Percentiles rank a stretch among this genome's conserved stretches.
phyloP scores from a whole-genome alignment of 2,113 vertebrate genomes.

The Tetraodon nigroviridis region DNA sequence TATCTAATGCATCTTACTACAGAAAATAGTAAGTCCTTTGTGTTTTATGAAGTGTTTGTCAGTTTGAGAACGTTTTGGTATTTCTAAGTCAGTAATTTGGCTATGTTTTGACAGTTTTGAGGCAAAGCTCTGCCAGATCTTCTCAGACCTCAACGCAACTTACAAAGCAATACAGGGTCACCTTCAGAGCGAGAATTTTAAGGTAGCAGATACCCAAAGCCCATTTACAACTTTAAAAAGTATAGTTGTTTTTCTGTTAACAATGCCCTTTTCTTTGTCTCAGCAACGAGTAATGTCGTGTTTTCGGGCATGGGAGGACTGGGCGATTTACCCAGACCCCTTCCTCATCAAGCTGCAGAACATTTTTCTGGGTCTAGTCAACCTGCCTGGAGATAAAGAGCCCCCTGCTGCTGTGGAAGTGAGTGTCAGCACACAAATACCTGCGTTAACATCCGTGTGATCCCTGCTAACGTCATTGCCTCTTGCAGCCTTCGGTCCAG shows the following conservation, averaged over 20 bases:
- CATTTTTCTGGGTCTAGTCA: constrained; percentile 96
- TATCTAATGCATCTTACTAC: constrained; percentile 97
- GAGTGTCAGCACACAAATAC: background rate
- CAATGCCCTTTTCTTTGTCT: constrained; percentile 1
- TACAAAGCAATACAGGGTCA: constrained; percentile 98
- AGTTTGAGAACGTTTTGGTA: background rate
- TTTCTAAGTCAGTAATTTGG: no score
- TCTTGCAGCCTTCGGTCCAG: no score
- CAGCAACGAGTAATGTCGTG: constrained; percentile 99
- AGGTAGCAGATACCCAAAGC: constrained; percentile 72
- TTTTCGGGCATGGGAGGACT: constrained; percentile 98
- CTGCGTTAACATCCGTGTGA: no score
- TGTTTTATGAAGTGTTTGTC: background rate
- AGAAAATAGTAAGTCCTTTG: constrained; percentile 92
- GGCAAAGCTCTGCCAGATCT: constrained; percentile 95
- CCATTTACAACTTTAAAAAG: background rate
- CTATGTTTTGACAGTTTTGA: constrained; percentile 86
- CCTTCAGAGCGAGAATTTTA: constrained; percentile 97
- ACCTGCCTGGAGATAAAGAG: constrained; percentile 89
- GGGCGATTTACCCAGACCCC: constrained; percentile 97
- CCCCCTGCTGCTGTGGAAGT: constrained; percentile 47
- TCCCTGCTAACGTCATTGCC: background rate
- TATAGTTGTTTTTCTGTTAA: background rate
- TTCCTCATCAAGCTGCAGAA: constrained; percentile 99
- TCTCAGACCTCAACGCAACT: constrained; percentile 94